A percentile compares a stretch with the other conserved stretches of the same genome.
These are phyloP conservation scores for Euwallacea fornicatus DNA, from an alignment of 1,140 invertebrate genomes.

Conservation along the genomic window DNA sequence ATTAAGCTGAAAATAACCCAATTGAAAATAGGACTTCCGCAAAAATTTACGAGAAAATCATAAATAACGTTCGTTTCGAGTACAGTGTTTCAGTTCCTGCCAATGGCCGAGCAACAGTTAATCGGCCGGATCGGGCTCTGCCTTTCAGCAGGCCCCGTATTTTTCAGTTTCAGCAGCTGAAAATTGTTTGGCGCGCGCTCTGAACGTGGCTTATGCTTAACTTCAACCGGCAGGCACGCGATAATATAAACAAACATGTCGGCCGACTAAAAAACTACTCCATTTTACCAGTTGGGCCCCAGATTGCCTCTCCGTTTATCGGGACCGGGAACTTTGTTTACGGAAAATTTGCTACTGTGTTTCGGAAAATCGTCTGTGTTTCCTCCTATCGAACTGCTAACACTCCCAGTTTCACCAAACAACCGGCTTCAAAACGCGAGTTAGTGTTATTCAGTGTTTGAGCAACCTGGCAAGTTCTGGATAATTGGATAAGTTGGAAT, in stretches of 20 bases:
- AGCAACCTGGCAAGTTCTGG: slow-evolving; percentile 4
- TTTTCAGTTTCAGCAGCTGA: slow-evolving; percentile 25
- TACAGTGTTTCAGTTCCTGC: slow-evolving; percentile 23
- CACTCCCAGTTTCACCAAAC: neutral
- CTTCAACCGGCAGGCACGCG: slow-evolving; percentile 45
- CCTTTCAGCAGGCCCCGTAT: slow-evolving; percentile 36
- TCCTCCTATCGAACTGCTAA: neutral
- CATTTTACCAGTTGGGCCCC: slow-evolving; percentile 39
- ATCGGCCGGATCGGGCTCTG: slow-evolving; percentile 36
- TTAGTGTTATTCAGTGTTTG: slow-evolving; percentile 15
- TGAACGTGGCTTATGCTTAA: slow-evolving; percentile 47
- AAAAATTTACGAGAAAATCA: neutral
- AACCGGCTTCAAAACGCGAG: neutral
- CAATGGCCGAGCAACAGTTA: slow-evolving; percentile 39
- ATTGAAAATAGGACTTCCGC: neutral
- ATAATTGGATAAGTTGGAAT: neutral
- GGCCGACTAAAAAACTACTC: slow-evolving; percentile 42
- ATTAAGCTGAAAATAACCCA: too few relatives aligned
- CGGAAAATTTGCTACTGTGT: slow-evolving; percentile 18
- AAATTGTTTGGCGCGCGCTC: slow-evolving; percentile 39
- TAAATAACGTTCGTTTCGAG: neutral
- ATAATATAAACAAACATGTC: slow-evolving; percentile 53
- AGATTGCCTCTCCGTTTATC: slow-evolving; percentile 32
- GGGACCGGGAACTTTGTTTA: slow-evolving; percentile 23
- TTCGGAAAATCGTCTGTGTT: slow-evolving; percentile 9